Evolutionary conservation across 1,140 invertebrate species (phyloP).

Genomic region (Drosophila melanica): DNA sequence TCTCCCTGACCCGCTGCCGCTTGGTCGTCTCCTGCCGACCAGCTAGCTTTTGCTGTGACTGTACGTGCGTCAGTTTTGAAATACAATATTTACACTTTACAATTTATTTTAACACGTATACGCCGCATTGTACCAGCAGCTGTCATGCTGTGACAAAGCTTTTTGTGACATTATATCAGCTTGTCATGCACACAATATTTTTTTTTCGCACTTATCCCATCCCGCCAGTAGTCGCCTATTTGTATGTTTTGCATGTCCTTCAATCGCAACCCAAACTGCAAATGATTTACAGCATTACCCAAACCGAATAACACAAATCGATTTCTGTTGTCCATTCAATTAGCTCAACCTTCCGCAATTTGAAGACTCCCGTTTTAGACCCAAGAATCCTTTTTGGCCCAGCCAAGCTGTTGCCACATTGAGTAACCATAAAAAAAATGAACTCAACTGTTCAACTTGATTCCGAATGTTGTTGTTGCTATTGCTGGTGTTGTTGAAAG

Average conservation of each 20-base stretch:
- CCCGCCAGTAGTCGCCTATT: background rate
- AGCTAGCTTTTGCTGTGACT: background rate
- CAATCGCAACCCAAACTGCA: constrained; percentile 59
- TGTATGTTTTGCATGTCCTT: constrained; percentile 59
- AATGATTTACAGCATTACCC: constrained; percentile 57
- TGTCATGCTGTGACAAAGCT: constrained; percentile 65
- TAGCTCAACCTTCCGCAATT: constrained; percentile 34
- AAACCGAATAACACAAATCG: constrained; percentile 37
- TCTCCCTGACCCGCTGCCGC: background rate
- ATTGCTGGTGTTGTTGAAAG: background rate
- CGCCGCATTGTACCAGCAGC: constrained; percentile 44
- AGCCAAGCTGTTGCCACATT: constrained; percentile 40
- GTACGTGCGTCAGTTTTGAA: constrained; percentile 40
- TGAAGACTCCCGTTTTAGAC: constrained; percentile 14
- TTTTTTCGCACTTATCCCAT: constrained; percentile 12
- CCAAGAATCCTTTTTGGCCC: constrained; percentile 27
- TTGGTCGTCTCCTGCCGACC: too few relatives aligned
- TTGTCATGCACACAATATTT: constrained; percentile 47
- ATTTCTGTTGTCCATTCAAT: constrained; percentile 46
- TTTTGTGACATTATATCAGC: constrained; percentile 64
- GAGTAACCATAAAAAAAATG: constrained; percentile 32
- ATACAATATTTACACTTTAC: constrained; percentile 74
- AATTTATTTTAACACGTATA: constrained; percentile 78
- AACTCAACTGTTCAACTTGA: constrained; percentile 25
- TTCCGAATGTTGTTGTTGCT: constrained; percentile 14